These are phyloP conservation scores for Drosophila serrata DNA, from an alignment of 1,140 invertebrate genomes.

Conservation along the genomic window DNA sequence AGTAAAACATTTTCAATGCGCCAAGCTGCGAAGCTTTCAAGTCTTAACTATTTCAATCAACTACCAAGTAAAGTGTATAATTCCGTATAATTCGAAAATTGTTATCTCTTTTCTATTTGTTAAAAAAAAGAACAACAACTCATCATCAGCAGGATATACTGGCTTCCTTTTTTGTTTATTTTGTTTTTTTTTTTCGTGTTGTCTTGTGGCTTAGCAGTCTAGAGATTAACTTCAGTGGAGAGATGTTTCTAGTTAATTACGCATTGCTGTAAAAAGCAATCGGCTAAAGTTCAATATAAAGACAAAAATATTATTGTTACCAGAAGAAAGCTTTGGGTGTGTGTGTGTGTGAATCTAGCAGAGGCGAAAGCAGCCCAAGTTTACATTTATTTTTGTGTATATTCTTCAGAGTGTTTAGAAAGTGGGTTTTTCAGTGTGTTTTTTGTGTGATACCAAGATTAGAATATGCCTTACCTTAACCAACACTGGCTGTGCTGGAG, in stretches of 20 bases:
- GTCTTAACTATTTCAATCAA: conserved; percentile 71
- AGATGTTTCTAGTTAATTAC: conserved; percentile 56
- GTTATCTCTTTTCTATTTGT: conserved; percentile 24
- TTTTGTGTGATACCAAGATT: conserved; percentile 25
- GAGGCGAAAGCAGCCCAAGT: conserved; percentile 63
- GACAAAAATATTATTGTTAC: conserved; percentile 83
- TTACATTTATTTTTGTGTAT: background rate
- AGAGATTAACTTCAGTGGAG: conserved; percentile 70
- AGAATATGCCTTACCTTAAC: conserved; percentile 32
- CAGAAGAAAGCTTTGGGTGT: conserved; percentile 79
- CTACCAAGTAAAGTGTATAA: conserved; percentile 73
- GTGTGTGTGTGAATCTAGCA: conserved; percentile 62
- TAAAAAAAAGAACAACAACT: conserved; percentile 62
- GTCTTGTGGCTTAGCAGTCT: conserved; percentile 71
- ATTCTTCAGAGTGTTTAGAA: conserved; percentile 1
- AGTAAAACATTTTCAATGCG: conserved; percentile 80
- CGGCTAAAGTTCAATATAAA: conserved; percentile 70
- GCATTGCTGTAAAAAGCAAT: conserved; percentile 75
- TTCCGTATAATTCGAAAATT: conserved; percentile 71
- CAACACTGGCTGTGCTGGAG: conserved; percentile 14
- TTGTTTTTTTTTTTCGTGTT: conserved; percentile 15
- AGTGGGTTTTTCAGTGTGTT: conserved; percentile 6
- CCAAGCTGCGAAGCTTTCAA: conserved; percentile 70
- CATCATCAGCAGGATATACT: conserved; percentile 56
- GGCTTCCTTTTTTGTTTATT: conserved; percentile 27